Base-by-base conservation (phyloP, 2,888 invertebrate genomes). In the Volucella inflata region DNA sequence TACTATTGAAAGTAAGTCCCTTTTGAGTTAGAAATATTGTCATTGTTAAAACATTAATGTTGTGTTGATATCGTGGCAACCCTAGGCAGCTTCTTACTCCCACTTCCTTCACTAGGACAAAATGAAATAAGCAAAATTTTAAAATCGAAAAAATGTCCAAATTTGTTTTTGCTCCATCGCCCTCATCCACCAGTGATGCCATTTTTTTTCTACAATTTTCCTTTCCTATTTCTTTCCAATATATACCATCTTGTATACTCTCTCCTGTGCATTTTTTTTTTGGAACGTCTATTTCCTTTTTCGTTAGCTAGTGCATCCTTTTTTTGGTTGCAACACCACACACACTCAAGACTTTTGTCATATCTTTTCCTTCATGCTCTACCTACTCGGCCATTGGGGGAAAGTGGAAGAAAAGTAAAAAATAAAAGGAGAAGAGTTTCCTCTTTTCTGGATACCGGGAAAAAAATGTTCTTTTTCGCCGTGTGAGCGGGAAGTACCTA, bases 321-420 rank as follows among this genome's bases (percentile, higher is more conserved):
- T 65, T 71, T 64, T 30, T 30, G 30, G 30, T 71, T 79, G 79
- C 79, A 72, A 65, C 59, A 65, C 44, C 65, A 67, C 72, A 79
- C 64, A 79, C 79, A 79, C 57, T 79, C 59, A 79, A 79, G 72
- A 72, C 72, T 79, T 78, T 77, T 67, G 46, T 79, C 60, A 67
- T 57, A 65, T 72, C 65, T 72, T 57, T 65, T 59, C 40, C 55
- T 59, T 57, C 48, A 38, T n/a, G 55, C 38, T 21, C 21, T 17
- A 44, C 17, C 44, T 14, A 38, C 64, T 57, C 48, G 53, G 12
- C 53, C 38, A 48, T n/a, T 48, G 30, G 46, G 55, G 21, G 2
- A 51, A 51, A 51, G 11, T 8, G 17, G 57, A 74, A 30, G 14
- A 64, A 71, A 44, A 10, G 55, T 40, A 57, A 50, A 65, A 40